Evolutionary conservation across 2,113 vertebrate species (phyloP).

Genomic region (Scomber japonicus): DNA sequence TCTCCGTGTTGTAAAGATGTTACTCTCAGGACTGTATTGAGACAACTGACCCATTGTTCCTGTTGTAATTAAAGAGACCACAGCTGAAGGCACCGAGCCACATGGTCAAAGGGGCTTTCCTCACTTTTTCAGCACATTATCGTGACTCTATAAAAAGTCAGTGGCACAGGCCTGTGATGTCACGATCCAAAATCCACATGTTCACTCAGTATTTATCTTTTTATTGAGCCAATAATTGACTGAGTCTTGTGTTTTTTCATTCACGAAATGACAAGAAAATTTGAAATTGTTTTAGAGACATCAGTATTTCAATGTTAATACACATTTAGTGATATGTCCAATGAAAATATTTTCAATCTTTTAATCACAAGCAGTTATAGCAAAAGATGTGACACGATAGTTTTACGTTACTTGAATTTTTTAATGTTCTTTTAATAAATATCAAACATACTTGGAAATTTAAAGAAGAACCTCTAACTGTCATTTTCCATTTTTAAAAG

Average conservation of each 20-base stretch:
- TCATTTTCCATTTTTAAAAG: neutral
- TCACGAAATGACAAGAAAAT: too few species aligned
- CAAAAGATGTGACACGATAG: too few species aligned
- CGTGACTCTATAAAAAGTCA: conserved; percentile 14
- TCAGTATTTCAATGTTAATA: too few species aligned
- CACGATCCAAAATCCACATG: neutral
- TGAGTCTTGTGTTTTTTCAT: too few species aligned
- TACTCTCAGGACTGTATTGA: conserved; percentile 78
- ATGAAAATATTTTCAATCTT: too few species aligned
- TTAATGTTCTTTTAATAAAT: too few species aligned
- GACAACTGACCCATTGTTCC: conserved; percentile 90
- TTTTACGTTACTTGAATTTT: too few species aligned
- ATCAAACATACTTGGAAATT: neutral
- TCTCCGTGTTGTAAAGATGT: conserved; percentile 85
- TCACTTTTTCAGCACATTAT: conserved; percentile 17
- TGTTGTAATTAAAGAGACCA: conserved; percentile 84
- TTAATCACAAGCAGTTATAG: too few species aligned
- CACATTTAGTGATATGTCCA: too few species aligned
- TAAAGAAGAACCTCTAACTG: neutral
- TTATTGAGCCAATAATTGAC: too few species aligned
- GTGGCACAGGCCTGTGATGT: conserved; percentile 2
- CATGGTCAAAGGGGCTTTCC: conserved; percentile 69
- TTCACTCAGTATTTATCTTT: neutral
- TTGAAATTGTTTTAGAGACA: too few species aligned
- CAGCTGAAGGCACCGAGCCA: conserved; percentile 82